Percentiles rank a stretch among this genome's conserved stretches.
Evolutionary conservation across 2,888 invertebrate species (phyloP).

Genomic region (Pteria penguin): DNA sequence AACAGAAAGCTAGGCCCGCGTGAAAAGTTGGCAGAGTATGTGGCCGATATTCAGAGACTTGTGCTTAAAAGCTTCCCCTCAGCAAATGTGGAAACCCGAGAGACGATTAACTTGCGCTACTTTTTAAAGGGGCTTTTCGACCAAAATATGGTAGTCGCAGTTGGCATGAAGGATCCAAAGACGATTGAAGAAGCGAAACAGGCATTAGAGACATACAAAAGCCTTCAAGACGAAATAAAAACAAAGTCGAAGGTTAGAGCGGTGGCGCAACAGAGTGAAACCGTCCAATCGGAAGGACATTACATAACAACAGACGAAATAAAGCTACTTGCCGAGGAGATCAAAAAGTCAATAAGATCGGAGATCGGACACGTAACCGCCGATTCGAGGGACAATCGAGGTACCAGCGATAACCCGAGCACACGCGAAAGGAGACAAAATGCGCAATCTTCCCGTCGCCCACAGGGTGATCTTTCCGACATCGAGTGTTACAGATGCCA

Average conservation of each 20-base stretch:
- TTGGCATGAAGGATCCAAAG: constrained; percentile 42
- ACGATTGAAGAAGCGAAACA: constrained; percentile 40
- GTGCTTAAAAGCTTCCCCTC: constrained; percentile 39
- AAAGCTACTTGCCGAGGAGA: neutral
- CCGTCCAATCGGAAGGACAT: constrained; percentile 3
- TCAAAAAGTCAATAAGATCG: constrained; percentile 7
- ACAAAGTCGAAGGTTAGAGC: neutral
- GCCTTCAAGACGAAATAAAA: constrained; percentile 32
- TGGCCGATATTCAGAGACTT: constrained; percentile 31
- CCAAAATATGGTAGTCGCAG: constrained; percentile 26
- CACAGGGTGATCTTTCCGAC: constrained; percentile 14
- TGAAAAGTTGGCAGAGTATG: constrained; percentile 43
- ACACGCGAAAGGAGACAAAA: neutral
- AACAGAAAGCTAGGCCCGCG: constrained; percentile 17
- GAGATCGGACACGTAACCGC: neutral
- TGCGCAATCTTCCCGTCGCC: constrained; percentile 18
- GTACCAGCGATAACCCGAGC: neutral
- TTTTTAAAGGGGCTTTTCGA: constrained; percentile 43
- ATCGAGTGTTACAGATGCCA: constrained; percentile 24
- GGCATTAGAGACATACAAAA: constrained; percentile 38
- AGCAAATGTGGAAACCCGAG: constrained; percentile 35
- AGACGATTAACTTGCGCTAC: constrained; percentile 38
- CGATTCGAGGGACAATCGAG: neutral
- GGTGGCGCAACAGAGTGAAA: neutral
- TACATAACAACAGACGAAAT: constrained; percentile 17